Evolutionary conservation across 1,140 invertebrate species (phyloP), one percentile per base, ranked within the genome.

Genomic region (Ips nitidus): DNA sequence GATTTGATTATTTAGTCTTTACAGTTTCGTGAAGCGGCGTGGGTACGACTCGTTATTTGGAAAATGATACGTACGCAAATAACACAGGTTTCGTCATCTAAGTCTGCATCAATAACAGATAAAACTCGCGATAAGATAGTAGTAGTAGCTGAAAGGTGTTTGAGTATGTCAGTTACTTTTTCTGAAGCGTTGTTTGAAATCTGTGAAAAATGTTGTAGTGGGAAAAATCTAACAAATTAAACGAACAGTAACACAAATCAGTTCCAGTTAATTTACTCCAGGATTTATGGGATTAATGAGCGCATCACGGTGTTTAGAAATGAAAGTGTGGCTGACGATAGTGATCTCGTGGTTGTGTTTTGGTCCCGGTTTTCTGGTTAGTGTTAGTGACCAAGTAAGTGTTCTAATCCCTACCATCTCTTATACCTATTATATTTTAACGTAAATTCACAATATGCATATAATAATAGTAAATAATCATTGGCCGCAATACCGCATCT

Each of bases 1-100:
- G 57, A 59, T 59, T 55, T 55, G 52, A 55, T 22, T 22, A 22
- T 50, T 56, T 56, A 56, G 41, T 59, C 57, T 59, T 56, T 36
- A 59, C 57, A 59, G 57, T 38, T 42, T 41, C 42, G n/a, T 37
- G 52, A 37, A 36, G 52, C 37, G 52, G 36, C 37, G 22, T 22
- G 8, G 37, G 52, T 55, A 8, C n/a, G 5, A 55, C 36, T 55
- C 52, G 52, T 37, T 22, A 37, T 8, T 22, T 22, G 45, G 22
- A 50, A 50, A 50, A 50, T 50, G 45, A 50, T 50, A 50, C 45
- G 22, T 50, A 50, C 45, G 45, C 7, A 50, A 50, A 50, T 50
- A 50, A 50, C 22, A 50, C 7, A 22, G 2, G 45, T 50, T 50
- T 50, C 45, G 45, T 50, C 45, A 50, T 50, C 45, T 50, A 8